Conservation (phyloP, 2,888 invertebrate genomes). For the Geophilus truncorum region DNA sequence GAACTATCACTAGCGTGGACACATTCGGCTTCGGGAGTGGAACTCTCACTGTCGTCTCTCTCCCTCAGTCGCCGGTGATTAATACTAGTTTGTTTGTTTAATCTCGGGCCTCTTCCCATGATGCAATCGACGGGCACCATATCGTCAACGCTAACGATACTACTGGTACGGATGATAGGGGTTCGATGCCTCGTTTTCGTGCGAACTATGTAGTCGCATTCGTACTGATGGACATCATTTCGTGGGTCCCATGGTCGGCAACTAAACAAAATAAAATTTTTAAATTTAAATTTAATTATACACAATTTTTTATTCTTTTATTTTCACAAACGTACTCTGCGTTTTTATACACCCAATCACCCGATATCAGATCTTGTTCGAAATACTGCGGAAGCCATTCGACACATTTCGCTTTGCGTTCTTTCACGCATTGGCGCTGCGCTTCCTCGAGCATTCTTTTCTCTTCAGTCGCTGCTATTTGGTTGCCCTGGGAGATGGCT, state of each 20-base stretch:
- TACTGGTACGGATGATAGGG: constrained; percentile 65
- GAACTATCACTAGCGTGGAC: constrained; percentile 32
- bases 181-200: constrained; percentile 71
- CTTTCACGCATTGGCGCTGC: constrained; percentile 69
- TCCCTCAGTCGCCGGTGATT: neutral
- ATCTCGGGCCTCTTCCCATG: neutral
- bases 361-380: constrained; percentile 56
- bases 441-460: constrained; percentile 85
- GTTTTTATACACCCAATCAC: constrained; percentile 68
- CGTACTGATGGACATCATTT: constrained; percentile 81
- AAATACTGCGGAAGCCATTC: constrained; percentile 73
- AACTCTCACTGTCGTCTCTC: constrained; percentile 35
- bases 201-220: constrained; percentile 70
- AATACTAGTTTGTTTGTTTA: constrained; percentile 18
- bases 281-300: too few relatives aligned
- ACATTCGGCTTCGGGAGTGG: constrained; percentile 33
- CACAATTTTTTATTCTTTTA: too few relatives aligned
- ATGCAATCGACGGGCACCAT: neutral
- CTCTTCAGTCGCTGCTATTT: constrained; percentile 81
- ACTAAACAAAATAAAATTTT: too few relatives aligned
- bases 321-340: constrained; percentile 64
- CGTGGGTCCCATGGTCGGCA: constrained; percentile 81
- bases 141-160: constrained; percentile 61
- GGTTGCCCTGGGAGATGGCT: constrained; percentile 76
- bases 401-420: constrained; percentile 59